Evolutionary conservation across 2,113 vertebrate species (phyloP).

Genomic region (Potamarius usumacintae): DNA sequence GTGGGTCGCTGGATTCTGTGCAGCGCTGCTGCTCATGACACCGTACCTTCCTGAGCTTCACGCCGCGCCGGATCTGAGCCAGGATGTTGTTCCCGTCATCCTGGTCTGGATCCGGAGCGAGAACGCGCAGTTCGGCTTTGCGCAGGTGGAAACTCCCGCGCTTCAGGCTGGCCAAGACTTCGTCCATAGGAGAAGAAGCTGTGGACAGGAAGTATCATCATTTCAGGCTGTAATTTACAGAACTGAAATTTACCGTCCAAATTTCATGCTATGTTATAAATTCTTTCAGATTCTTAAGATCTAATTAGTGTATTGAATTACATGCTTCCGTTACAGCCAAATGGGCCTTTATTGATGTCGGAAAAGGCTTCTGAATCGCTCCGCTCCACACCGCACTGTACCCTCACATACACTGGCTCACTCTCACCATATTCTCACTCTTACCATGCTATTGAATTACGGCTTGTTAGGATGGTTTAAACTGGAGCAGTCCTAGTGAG

Average conservation of each 20-base stretch:
- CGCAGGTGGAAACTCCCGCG: conserved; percentile 94
- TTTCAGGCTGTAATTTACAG: not conserved
- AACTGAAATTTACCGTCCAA: not conserved
- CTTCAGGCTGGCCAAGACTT: conserved; percentile 95
- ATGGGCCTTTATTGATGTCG: not conserved
- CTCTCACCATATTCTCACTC: not conserved
- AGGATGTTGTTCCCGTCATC: conserved; percentile 95
- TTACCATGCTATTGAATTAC: not conserved
- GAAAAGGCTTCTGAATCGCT: not conserved
- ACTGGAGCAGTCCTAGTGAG: not conserved
- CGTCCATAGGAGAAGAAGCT: conserved; percentile 98
- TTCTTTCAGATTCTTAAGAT: not conserved
- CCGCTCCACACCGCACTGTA: not conserved
- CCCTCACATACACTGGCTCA: not conserved
- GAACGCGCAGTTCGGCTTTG: conserved; percentile 92
- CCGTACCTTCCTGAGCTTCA: conserved; percentile 91
- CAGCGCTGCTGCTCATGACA: conserved; percentile 82
- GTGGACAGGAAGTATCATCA: conserved; percentile 14
- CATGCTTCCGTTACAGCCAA: not conserved
- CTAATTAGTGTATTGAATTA: not conserved
- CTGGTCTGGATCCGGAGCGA: conserved; percentile 89
- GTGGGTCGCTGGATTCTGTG: conserved; percentile 82
- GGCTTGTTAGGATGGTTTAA: not conserved
- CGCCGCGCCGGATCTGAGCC: conserved; percentile 95
- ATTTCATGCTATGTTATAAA: not conserved